phyloP scores from a whole-genome alignment of 2,797 vertebrate genomes.

The Sebastes oblongus region DNA sequence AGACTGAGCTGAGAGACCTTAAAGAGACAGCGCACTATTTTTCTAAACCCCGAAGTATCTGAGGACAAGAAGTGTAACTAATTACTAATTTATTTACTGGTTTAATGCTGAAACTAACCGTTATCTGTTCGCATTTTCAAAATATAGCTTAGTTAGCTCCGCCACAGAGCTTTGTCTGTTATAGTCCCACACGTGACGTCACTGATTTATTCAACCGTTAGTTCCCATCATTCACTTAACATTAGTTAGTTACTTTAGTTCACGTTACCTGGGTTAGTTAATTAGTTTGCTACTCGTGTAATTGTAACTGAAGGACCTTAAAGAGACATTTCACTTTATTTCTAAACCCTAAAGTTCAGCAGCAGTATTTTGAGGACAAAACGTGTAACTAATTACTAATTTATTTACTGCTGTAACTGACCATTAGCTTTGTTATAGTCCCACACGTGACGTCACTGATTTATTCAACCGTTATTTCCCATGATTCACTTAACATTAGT shows the following conservation, averaged over 20 bases:
- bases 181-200: conserved; percentile 5
- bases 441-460: too few species aligned
- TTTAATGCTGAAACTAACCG: background rate
- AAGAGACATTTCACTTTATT: too few species aligned
- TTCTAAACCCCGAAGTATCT: background rate
- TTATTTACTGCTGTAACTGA: too few species aligned
- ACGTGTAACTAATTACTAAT: too few species aligned
- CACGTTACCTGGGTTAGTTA: too few species aligned
- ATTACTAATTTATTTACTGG: background rate
- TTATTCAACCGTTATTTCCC: background rate
- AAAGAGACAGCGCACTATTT: conserved; percentile 83
- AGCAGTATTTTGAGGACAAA: too few species aligned
- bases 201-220: background rate
- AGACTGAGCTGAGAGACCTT: conserved; percentile 77
- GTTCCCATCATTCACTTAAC: too few species aligned
- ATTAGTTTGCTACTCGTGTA: too few species aligned
- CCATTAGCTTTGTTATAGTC: too few species aligned
- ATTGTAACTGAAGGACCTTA: too few species aligned
- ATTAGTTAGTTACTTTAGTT: too few species aligned
- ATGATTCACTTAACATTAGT: background rate
- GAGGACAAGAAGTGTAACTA: background rate
- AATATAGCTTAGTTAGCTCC: background rate
- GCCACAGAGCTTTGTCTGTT: background rate
- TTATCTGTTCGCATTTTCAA: background rate
- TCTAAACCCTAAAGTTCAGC: too few species aligned